Evolutionary conservation across 2,797 vertebrate genomes (phyloP), one percentile per base, ranked within the genome.

Genomic region (Typhlichthys subterraneus): DNA sequence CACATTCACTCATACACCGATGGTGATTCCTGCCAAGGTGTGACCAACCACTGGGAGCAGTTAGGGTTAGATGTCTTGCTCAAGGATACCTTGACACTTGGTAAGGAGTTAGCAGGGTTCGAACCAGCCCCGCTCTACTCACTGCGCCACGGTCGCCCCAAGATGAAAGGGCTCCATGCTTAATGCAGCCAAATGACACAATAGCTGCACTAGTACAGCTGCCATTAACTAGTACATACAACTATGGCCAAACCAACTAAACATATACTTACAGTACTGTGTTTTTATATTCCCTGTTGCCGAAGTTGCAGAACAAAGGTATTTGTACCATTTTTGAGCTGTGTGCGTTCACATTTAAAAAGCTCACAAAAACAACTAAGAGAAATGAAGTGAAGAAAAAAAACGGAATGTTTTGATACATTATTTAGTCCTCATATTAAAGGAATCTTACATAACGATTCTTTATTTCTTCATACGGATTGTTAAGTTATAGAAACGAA

Each of bases 401-500:
- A 61, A 5, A 2, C 19, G 57, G 50, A 11, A 9, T 33, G 9
- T 50, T 31, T n/a, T n/a, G 29, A 73, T 17, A 72, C 7, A 57
- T 65, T 73, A 54, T 58, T 2, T 53, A 55, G 59, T 75, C 31
- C 13, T 70, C 42, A 78, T 72, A 67, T 63, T 1, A 60, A 46
- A 45, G 57, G 17, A 57, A 65, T 70, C n/a, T 85, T 82, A 68
- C 66, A 54, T 81, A 61, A 78, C 59, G 49, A 76, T 90, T 91
- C 88, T 90, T 91, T 90, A 91, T 91, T 91, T 91, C 88, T 91
- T 91, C 87, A 90, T 86, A 90, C 67, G 87, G 86, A 90, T 84
- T 70, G 60, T 62, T 49, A 74, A 58, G 7, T 1, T 19, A 58
- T 57, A 59, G 23, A 52, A 54, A 2, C 0, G 38, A 63, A 61